Evolutionary conservation across 2,113 vertebrate species (phyloP).

Genomic region (Bettongia penicillata): DNA sequence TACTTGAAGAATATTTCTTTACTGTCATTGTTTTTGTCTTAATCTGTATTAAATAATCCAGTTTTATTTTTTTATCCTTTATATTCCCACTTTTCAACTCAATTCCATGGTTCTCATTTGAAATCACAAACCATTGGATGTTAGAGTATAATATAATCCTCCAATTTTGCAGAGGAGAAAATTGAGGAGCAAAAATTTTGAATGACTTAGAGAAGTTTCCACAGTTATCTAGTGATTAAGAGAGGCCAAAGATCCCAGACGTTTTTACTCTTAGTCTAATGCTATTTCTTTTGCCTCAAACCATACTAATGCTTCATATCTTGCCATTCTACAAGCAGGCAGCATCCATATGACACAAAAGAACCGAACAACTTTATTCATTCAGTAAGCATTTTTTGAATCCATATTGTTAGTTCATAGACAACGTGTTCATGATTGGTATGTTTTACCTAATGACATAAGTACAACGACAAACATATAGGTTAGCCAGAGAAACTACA

Average conservation of each 20-base stretch:
- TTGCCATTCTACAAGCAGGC: not conserved
- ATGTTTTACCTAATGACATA: not conserved
- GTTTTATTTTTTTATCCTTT: not conserved
- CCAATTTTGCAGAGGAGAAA: not conserved
- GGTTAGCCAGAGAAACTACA: not conserved
- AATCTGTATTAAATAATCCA: not conserved
- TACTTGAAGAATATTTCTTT: not conserved
- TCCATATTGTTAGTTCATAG: not conserved
- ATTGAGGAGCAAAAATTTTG: not conserved
- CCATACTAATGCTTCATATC: not conserved
- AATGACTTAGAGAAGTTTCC: not conserved
- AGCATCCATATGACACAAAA: not conserved
- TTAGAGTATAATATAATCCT: not conserved
- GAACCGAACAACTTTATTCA: not conserved
- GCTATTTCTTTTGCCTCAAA: not conserved
- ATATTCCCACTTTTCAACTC: not conserved
- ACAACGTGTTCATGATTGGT: not conserved
- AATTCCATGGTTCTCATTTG: not conserved
- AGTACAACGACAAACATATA: not conserved
- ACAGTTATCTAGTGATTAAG: not conserved
- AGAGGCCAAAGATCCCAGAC: not conserved
- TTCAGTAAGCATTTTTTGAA: not conserved
- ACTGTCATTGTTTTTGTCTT: too few species aligned
- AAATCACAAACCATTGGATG: not conserved
- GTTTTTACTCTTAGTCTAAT: not conserved